Base-by-base conservation (phyloP, 2,113 vertebrate genomes). In the Planiliza haematocheilus region DNA sequence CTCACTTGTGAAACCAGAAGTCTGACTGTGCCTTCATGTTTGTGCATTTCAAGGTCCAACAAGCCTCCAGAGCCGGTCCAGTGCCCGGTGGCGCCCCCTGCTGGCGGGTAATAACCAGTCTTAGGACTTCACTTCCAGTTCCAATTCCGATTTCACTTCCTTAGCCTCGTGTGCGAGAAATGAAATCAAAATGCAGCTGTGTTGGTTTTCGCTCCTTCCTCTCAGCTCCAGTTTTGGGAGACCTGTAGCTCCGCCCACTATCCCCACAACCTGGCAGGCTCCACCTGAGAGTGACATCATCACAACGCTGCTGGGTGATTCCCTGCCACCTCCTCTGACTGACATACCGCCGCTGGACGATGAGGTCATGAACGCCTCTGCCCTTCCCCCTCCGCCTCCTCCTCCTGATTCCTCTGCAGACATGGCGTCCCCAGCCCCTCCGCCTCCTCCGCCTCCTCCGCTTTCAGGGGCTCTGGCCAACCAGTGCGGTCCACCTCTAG, bases 161-260 rank as follows among this genome's bases (percentile, higher is more conserved):
- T 5, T 2, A 30, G 24, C 24, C 24, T 30, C 24, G 5, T n/a
- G n/a, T n/a, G n/a, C n/a, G n/a, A 30, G 24, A 30, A 30, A 30
- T 30, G 24, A 7, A 55, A 36, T 16, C 30, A 6, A 11, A 17
- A 30, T 2, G 24, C 24, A 30, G 24, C 24, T 5, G 5, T 30
- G 24, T 30, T 34, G n/a, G 4, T 17, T 46, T 20, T 16, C 9
- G 11, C 6, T 14, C 1, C 4, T 49, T 1, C 38, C 18, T 46
- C 8, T 48, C 76, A 91, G 91, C 36, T 93, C 90, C 13, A 94
- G 92, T 30, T 93, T 93, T 64, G 92, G 93, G 16, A 93, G 86
- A 57, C 81, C 85, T 3, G 91, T 94, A 1, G 81, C 90, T 21
- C 88, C 87, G 7, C 92, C 93, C 34, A 84, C 85, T 5, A 77